Percentiles rank a stretch among this genome's conserved stretches.
phyloP scores from a whole-genome alignment of 92 coral and sea anemone genomes.

The Desmophyllum pertusum region DNA sequence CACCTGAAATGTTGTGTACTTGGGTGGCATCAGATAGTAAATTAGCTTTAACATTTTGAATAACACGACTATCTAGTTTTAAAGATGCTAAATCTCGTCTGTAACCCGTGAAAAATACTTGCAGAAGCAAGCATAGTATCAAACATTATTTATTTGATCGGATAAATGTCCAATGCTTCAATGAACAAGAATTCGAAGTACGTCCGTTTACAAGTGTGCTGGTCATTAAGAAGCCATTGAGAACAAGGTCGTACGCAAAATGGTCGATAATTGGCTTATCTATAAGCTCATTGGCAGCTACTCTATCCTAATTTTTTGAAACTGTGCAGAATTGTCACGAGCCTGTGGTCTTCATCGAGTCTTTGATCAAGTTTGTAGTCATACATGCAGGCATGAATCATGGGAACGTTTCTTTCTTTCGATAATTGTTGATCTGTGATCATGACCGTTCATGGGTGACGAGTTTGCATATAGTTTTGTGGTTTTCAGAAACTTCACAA shows the following conservation, averaged over 20 bases:
- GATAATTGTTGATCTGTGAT: background rate
- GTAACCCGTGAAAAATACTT: background rate
- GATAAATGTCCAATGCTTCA: conserved; percentile 15
- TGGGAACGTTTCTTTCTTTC: background rate
- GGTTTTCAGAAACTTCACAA: background rate
- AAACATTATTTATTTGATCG: background rate
- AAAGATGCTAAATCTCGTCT: background rate
- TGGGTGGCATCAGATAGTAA: too few relatives aligned
- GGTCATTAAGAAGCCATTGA: background rate
- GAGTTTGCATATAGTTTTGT: background rate
- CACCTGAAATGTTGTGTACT: too few relatives aligned
- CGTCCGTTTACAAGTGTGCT: conserved; percentile 14
- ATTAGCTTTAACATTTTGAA: too few relatives aligned
- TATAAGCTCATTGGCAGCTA: conserved; percentile 5
- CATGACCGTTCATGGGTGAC: background rate
- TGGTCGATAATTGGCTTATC: conserved; percentile 14
- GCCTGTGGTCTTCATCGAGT: background rate
- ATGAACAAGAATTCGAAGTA: conserved; percentile 29
- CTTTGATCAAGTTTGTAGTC: background rate
- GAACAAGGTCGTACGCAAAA: background rate
- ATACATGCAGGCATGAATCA: background rate
- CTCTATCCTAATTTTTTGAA: background rate
- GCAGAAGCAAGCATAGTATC: background rate
- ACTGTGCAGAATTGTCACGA: background rate
- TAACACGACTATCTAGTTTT: background rate